Base-by-base conservation (phyloP, 2,113 vertebrate genomes). In the Phycodurus eques region DNA sequence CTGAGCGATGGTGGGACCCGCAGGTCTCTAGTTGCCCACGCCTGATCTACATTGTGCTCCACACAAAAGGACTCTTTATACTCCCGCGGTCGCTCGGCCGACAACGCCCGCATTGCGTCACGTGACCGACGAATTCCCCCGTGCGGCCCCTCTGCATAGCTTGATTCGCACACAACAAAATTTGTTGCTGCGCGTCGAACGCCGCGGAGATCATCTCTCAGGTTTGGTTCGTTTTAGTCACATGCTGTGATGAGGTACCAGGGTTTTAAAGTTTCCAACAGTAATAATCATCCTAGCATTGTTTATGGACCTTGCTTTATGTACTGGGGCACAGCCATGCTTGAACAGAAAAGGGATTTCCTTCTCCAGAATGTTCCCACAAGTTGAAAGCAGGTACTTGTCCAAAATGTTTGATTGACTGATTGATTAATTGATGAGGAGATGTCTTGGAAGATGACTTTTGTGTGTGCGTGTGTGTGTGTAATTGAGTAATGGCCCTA, bases 11-110 rank as follows among this genome's bases (percentile, higher is more conserved):
- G 17, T 7, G 19, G 2, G 51, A 53, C 19, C 51, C 51, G n/a
- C 19, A 6, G 19, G 51, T 53, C 51, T n/a, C 19, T 19, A 8
- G 19, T 53, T 53, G 19, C 51, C 51, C 6, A 9, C n/a, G 15
- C 82, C 59, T 73, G 83, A 89, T 89, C 87, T 88, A 79, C 87
- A 82, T 86, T 89, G 86, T 76, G 83, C 68, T 66, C 76, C 27
- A 27, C 27, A 27, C 27, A 27, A 27, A 27, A 27, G 27, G 27
- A 1, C 1, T 27, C 27, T 27, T 27, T 27, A 27, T 27, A 27
- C 27, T 27, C 27, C 27, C 27, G 27, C 27, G 27, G 27, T 27
- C 27, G 27, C 27, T 1, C 27, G 27, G 27, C 27, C 27, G 27
- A 27, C 27, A 27, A 27, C 27, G 27, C 27, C 27, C 27, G 27